These are phyloP conservation scores for Tortricodes alternella DNA, from an alignment of 2,888 invertebrate genomes.

Conservation along the genomic window DNA sequence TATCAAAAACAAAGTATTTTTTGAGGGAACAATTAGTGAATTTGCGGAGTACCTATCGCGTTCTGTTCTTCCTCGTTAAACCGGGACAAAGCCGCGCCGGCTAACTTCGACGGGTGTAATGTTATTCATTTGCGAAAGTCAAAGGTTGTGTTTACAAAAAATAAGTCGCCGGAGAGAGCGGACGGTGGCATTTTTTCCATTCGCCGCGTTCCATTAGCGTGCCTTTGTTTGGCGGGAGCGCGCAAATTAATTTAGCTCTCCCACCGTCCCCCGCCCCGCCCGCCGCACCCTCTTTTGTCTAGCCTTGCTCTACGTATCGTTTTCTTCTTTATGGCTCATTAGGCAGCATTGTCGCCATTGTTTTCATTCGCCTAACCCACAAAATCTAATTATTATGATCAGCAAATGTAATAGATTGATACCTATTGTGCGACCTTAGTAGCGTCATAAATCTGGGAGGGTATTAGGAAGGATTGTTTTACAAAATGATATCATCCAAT, in stretches of 20 bases:
- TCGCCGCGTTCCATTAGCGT: slow-evolving; percentile 83
- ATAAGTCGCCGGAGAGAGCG: slow-evolving; percentile 79
- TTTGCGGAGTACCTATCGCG: slow-evolving; percentile 62
- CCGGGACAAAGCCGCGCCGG: slow-evolving; percentile 69
- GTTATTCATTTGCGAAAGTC: slow-evolving; percentile 81
- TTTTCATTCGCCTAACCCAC: slow-evolving; percentile 74
- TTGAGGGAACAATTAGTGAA: slow-evolving; percentile 65
- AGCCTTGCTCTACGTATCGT: slow-evolving; percentile 82
- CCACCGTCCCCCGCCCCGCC: slow-evolving; percentile 76
- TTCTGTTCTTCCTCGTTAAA: slow-evolving; percentile 72
- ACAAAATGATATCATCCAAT: neutral
- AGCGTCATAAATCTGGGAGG: slow-evolving; percentile 19
- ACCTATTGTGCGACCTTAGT: slow-evolving; percentile 31
- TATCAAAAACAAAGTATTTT: slow-evolving; percentile 62
- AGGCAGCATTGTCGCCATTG: slow-evolving; percentile 81
- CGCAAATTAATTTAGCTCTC: slow-evolving; percentile 83
- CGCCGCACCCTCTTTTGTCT: slow-evolving; percentile 79
- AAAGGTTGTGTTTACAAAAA: slow-evolving; percentile 81
- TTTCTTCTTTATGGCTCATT: slow-evolving; percentile 84
- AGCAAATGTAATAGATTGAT: slow-evolving; percentile 61
- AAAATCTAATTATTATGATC: slow-evolving; percentile 77
- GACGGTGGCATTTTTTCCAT: slow-evolving; percentile 84
- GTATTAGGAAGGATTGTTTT: slow-evolving; percentile 26
- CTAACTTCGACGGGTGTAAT: slow-evolving; percentile 76
- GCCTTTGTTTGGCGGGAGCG: slow-evolving; percentile 83